phyloP scores from a whole-genome alignment of 2,888 invertebrate species.

The Opisthograptis luteolata region DNA sequence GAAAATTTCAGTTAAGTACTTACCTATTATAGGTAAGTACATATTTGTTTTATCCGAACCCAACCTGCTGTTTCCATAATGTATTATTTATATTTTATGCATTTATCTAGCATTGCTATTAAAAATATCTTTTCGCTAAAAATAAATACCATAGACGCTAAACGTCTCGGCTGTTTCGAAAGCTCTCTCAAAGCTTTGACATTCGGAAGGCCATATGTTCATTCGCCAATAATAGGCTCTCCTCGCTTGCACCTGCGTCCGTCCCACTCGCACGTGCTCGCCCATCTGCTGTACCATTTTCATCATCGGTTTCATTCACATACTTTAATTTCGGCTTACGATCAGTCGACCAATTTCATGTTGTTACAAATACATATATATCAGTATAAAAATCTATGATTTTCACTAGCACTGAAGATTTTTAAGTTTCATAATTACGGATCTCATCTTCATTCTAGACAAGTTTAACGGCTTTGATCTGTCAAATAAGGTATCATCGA shows the following conservation, averaged over 20 bases:
- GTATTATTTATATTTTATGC: too few relatives aligned
- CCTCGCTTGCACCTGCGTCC: slow-evolving; percentile 75
- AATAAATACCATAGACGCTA: slow-evolving; percentile 15
- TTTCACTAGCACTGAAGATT: too few relatives aligned
- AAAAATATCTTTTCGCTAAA: slow-evolving; percentile 2
- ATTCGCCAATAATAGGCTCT: slow-evolving; percentile 59
- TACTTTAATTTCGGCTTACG: slow-evolving; percentile 1
- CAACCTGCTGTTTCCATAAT: too few relatives aligned
- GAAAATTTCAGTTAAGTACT: too few relatives aligned
- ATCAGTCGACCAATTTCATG: too few relatives aligned
- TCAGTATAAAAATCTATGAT: not conserved
- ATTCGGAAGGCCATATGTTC: slow-evolving; percentile 61
- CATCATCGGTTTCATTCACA: slow-evolving; percentile 23
- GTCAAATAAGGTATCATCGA: slow-evolving; percentile 53
- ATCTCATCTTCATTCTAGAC: slow-evolving; percentile 9
- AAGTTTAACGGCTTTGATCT: slow-evolving; percentile 19
- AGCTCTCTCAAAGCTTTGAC: slow-evolving; percentile 41
- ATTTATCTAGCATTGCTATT: too few relatives aligned
- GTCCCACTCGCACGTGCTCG: slow-evolving; percentile 76
- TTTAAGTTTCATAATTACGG: too few relatives aligned
- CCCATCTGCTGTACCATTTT: slow-evolving; percentile 43
- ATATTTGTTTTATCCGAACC: too few relatives aligned
- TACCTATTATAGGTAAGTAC: too few relatives aligned
- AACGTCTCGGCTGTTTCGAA: slow-evolving; percentile 39
- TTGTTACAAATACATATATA: not conserved